These are phyloP conservation scores for Sclerodermus sp. DNA, from an alignment of 2,888 invertebrate species.

Conservation along the genomic window DNA sequence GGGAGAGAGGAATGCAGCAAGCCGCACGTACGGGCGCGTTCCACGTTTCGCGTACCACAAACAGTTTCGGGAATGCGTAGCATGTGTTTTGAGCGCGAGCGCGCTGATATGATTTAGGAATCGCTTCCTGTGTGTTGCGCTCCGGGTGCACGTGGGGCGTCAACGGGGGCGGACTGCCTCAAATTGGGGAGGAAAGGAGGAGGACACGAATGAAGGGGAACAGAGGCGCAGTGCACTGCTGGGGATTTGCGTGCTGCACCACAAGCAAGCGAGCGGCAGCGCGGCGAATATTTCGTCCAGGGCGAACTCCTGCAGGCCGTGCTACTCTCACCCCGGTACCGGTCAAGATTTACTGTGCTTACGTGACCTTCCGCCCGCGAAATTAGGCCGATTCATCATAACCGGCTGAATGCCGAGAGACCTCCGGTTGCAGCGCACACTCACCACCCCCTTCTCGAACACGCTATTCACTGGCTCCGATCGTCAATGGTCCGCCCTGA, in stretches of 20 bases:
- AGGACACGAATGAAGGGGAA: neutral
- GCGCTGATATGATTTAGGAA: conserved; percentile 50
- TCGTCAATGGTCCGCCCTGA: conserved; percentile 16
- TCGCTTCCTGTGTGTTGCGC: conserved; percentile 25
- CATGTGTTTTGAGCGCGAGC: conserved; percentile 34
- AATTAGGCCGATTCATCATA: conserved; percentile 53
- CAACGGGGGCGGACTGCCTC: neutral
- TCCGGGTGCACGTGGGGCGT: neutral
- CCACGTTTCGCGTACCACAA: conserved; percentile 21
- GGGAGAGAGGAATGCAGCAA: neutral
- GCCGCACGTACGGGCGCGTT: neutral
- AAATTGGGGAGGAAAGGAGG: neutral
- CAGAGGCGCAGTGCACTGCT: conserved; percentile 9
- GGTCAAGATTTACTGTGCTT: conserved; percentile 45
- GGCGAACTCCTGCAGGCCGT: conserved; percentile 12
- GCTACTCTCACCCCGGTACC: conserved; percentile 13
- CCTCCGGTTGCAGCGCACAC: conserved; percentile 6
- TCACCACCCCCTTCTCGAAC: conserved; percentile 15
- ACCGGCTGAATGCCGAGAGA: conserved; percentile 25
- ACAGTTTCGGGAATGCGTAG: conserved; percentile 40
- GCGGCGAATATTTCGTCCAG: conserved; percentile 15
- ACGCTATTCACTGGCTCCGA: conserved; percentile 7
- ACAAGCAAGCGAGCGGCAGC: conserved; percentile 5
- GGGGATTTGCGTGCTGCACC: conserved; percentile 28
- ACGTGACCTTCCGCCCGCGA: conserved; percentile 49